Percentiles rank a stretch among this genome's conserved stretches.
Conservation (phyloP, 1,140 invertebrate genomes). For the Anastrepha ludens region DNA sequence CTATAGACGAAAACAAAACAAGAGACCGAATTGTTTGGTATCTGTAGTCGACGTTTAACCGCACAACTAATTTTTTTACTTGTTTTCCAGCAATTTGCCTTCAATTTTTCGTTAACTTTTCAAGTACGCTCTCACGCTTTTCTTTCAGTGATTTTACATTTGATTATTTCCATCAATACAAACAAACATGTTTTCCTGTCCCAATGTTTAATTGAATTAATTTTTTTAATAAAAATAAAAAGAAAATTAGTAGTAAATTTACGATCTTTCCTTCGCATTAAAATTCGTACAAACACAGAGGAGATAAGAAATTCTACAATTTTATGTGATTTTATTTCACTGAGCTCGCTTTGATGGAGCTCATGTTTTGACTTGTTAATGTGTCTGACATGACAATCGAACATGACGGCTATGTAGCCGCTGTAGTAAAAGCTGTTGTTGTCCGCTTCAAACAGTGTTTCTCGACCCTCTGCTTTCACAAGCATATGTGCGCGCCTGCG, state of each 20-base stretch:
- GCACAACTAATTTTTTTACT: no score
- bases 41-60: no score
- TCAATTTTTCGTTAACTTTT: background rate
- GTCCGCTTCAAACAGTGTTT: background rate
- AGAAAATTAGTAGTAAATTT: slow-evolving; percentile 25
- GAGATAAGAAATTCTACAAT: slow-evolving; percentile 49
- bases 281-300: slow-evolving; percentile 25
- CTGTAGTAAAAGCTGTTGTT: background rate
- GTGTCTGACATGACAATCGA: slow-evolving; percentile 46
- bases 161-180: background rate
- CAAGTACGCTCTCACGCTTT: background rate
- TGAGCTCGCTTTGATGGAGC: slow-evolving; percentile 29
- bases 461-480: background rate
- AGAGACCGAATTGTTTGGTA: no score
- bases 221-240: slow-evolving; percentile 17
- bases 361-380: slow-evolving; percentile 52
- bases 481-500: no score
- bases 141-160: background rate
- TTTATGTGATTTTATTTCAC: slow-evolving; percentile 52
- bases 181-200: background rate
- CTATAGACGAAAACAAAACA: no score
- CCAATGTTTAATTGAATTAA: slow-evolving; percentile 24
- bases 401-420: slow-evolving; percentile 36
- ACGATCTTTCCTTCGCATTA: slow-evolving; percentile 33
- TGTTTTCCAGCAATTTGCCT: background rate